phyloP scores from a whole-genome alignment of 2,888 invertebrate genomes.

The Choristoneura rosaceana region DNA sequence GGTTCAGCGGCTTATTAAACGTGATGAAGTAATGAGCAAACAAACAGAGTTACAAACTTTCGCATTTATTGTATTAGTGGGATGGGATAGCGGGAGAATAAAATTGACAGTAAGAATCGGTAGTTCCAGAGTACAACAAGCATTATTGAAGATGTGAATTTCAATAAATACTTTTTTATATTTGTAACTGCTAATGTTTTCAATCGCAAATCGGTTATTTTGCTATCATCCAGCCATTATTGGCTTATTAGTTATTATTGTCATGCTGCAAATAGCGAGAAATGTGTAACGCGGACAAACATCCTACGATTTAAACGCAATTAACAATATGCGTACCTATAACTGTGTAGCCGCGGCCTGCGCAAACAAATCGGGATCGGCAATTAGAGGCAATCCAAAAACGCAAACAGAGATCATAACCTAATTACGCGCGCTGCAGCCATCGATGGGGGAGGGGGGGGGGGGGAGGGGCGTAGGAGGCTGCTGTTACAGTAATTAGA shows the following conservation, averaged over 20 bases:
- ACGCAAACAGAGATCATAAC: slow-evolving; percentile 12
- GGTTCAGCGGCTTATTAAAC: no score
- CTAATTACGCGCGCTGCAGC: neutral
- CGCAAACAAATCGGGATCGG: slow-evolving; percentile 1
- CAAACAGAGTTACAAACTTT: no score
- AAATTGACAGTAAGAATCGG: no score
- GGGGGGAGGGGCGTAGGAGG: neutral
- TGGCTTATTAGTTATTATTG: neutral
- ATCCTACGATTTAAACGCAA: neutral
- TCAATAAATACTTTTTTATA: no score
- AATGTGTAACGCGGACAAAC: neutral
- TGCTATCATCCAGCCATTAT: neutral
- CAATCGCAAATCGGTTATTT: neutral
- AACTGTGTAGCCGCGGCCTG: neutral
- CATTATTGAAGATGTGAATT: no score
- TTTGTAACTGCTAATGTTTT: neutral
- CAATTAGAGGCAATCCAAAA: slow-evolving; percentile 12
- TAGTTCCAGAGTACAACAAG: no score
- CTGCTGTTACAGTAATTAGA: neutral
- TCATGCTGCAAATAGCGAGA: neutral
- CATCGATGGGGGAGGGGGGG: neutral
- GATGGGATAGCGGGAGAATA: no score
- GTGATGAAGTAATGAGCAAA: no score
- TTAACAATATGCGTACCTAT: neutral
- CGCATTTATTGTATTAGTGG: no score